Conservation (phyloP, 2,888 invertebrate genomes). For the Epinotia demarniana region DNA sequence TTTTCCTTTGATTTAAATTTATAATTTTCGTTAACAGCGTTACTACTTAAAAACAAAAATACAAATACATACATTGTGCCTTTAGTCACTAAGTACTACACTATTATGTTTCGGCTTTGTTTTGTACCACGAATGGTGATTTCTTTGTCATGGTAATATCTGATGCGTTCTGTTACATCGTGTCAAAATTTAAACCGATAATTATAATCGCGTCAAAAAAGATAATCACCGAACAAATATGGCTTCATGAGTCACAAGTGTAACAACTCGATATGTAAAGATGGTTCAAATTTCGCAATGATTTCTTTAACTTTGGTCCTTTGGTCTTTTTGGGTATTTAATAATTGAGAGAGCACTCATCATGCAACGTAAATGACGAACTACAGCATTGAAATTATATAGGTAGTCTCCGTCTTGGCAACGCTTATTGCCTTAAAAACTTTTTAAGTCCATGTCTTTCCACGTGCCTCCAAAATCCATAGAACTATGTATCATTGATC, state of each 20-base stretch:
- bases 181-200: slow-evolving; percentile 11
- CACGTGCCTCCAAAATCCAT: too few relatives aligned
- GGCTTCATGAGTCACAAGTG: slow-evolving; percentile 40
- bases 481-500: too few relatives aligned
- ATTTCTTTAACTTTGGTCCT: neutral
- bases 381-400: too few relatives aligned
- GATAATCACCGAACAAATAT: slow-evolving; percentile 33
- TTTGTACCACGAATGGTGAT: neutral
- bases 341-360: too few relatives aligned
- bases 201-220: slow-evolving; percentile 41
- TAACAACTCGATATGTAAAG: neutral
- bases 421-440: too few relatives aligned
- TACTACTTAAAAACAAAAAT: too few relatives aligned
- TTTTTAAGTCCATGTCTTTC: too few relatives aligned
- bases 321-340: neutral
- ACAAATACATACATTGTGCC: neutral
- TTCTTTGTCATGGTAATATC: slow-evolving; percentile 10
- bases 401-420: too few relatives aligned
- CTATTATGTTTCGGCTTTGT: neutral
- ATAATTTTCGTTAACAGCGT: too few relatives aligned
- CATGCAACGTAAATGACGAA: too few relatives aligned
- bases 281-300: neutral
- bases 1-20: too few relatives aligned
- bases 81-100: neutral
- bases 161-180: neutral